These are phyloP conservation scores for Papilio polyxenes DNA, from an alignment of 1,140 invertebrate species.

Conservation along the genomic window DNA sequence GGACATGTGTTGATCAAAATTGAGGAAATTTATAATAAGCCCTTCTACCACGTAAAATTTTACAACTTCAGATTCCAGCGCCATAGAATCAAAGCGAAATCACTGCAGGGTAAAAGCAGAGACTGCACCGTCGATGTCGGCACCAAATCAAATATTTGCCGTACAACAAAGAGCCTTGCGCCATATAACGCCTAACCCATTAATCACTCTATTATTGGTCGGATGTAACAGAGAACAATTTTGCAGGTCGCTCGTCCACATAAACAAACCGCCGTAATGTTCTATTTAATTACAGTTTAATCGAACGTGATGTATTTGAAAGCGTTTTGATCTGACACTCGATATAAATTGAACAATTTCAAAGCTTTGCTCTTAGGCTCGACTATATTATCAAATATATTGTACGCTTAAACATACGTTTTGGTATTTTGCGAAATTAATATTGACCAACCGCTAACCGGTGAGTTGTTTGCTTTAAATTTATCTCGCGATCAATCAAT, in stretches of 20 bases:
- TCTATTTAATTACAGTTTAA: constrained; percentile 62
- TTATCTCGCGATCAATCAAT: constrained; percentile 7
- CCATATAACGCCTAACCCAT: constrained; percentile 62
- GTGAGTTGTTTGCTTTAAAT: neutral
- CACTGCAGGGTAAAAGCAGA: constrained; percentile 40
- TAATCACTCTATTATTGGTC: constrained; percentile 71
- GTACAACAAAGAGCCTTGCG: constrained; percentile 66
- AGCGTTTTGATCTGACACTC: neutral
- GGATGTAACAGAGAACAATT: constrained; percentile 64
- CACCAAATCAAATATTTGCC: constrained; percentile 67
- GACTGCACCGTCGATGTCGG: constrained; percentile 57
- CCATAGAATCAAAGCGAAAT: neutral
- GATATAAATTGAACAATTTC: constrained; percentile 15
- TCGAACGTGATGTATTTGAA: constrained; percentile 46
- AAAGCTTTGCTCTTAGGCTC: neutral
- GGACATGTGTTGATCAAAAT: neutral
- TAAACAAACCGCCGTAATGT: constrained; percentile 63
- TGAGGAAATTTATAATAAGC: neutral
- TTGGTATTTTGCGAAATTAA: neutral
- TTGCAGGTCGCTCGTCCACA: constrained; percentile 61
- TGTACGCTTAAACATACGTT: neutral
- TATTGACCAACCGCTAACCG: neutral
- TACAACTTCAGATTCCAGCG: neutral
- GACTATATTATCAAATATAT: neutral
- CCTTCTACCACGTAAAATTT: neutral